A percentile compares a stretch with the other conserved stretches of the same genome.
These are phyloP conservation scores for Augochlorella aurata DNA, from an alignment of 2,888 invertebrate species.

Conservation along the genomic window DNA sequence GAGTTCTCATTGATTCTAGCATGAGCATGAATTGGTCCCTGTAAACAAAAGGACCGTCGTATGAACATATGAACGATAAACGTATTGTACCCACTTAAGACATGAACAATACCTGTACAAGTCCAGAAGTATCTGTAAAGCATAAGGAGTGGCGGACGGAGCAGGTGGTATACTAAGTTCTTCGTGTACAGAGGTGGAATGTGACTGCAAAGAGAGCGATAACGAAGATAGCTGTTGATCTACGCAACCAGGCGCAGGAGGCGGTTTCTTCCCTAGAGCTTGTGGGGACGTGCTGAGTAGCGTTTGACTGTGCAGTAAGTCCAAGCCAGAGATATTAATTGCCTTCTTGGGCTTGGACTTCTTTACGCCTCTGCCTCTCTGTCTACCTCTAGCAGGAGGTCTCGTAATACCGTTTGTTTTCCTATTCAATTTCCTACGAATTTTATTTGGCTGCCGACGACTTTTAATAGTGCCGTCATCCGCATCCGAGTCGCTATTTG, in stretches of 20 bases:
- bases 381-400: constrained; percentile 68
- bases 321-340: constrained; percentile 92
- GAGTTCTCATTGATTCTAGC: constrained; percentile 92
- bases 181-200: constrained; percentile 87
- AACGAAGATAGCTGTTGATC: constrained; percentile 94
- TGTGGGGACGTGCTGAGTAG: constrained; percentile 92
- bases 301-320: constrained; percentile 94
- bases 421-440: constrained; percentile 77
- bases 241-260: constrained; percentile 95
- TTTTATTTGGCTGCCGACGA: constrained; percentile 77
- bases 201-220: constrained; percentile 85
- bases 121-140: constrained; percentile 93
- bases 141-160: constrained; percentile 91
- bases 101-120: constrained; percentile 84
- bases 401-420: constrained; percentile 74
- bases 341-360: constrained; percentile 86
- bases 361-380: constrained; percentile 82
- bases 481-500: constrained; percentile 79
- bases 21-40: constrained; percentile 93
- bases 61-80: not conserved
- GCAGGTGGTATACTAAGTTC: constrained; percentile 92
- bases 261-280: constrained; percentile 88
- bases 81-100: too few species aligned
- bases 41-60: constrained; percentile 4
- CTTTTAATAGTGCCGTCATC: constrained; percentile 75